Base-by-base conservation (phyloP, 1,140 invertebrate species). In the Tenebrio molitor region DNA sequence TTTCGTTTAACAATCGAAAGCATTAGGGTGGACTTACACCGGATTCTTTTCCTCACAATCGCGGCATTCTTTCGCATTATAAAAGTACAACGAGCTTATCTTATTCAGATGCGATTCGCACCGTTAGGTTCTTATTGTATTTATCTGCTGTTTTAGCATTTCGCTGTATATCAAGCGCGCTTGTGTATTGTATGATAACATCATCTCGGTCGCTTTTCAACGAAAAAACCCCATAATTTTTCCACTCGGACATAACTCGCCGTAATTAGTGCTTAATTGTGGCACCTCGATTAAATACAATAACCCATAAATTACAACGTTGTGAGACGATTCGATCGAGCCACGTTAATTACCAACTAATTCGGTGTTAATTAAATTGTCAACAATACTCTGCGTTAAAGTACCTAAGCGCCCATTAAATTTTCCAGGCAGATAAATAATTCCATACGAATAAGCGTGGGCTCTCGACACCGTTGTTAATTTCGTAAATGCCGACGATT, bases 101-200 rank as follows among this genome's bases (percentile, higher is more conserved):
- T 58, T 58, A 58, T 58, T 58, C 50, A 33, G 50, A 58, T 58
- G 50, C 50, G 50, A 58, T 58, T 58, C 50, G 50, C 50, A 29
- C 50, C 50, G 50, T 58, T 58, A 58, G 21, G 10, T 58, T 15
- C 50, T 58, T 58, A 58, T 58, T 58, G 50, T 58, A 58, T 58
- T 58, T 58, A 58, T 58, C 50, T 58, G 8, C n/a, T 58, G 50
- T 58, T 58, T 58, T 58, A 58, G 50, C 50, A 58, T 58, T 58
- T 58, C 29, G 50, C 50, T 15, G 44, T 50, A 50, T 50, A 50
- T 50, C 23, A 50, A 50, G 44, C 44, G 15, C 17, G 44, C 44
- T 17, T 50, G 44, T 50, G 44, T 29, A 58, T 58, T 58, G 50
- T 58, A 58, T 58, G 50, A 58, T 58, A 58, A 58, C 21, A 58